Percentiles rank a stretch among this genome's conserved stretches.
Evolutionary conservation across 1,140 invertebrate genomes (phyloP).

Genomic region (Sesamia nonagrioides): DNA sequence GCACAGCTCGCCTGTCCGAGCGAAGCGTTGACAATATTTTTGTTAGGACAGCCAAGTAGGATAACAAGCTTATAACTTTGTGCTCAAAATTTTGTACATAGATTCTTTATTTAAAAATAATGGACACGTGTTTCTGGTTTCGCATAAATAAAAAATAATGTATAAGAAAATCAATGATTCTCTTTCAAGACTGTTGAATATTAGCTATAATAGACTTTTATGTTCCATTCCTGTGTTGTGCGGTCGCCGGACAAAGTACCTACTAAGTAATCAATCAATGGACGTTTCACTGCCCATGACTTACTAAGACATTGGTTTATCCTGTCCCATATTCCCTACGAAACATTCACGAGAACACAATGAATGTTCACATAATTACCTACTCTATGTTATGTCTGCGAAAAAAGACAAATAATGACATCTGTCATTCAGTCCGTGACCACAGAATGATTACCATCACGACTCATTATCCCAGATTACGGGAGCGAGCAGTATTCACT

Average conservation of each 20-base stretch:
- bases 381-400: neutral
- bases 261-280: neutral
- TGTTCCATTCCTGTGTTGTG: neutral
- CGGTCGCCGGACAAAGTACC: neutral
- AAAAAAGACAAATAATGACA: constrained; percentile 55
- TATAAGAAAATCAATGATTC: neutral
- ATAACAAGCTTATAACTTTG: no score
- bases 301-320: neutral
- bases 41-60: no score
- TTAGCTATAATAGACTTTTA: neutral
- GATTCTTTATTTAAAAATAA: no score
- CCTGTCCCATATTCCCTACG: constrained; percentile 1
- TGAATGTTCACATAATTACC: constrained; percentile 2
- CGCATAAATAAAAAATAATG: neutral
- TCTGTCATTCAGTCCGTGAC: constrained; percentile 47
- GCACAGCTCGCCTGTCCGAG: no score
- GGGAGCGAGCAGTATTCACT: constrained; percentile 72
- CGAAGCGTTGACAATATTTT: no score
- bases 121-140: no score
- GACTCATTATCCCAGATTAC: constrained; percentile 76
- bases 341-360: neutral
- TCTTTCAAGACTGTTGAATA: no score
- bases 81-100: no score
- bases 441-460: constrained; percentile 58
- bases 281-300: neutral